Conservation (phyloP, 2,797 vertebrate genomes). For the Phylloscopus collybita region DNA sequence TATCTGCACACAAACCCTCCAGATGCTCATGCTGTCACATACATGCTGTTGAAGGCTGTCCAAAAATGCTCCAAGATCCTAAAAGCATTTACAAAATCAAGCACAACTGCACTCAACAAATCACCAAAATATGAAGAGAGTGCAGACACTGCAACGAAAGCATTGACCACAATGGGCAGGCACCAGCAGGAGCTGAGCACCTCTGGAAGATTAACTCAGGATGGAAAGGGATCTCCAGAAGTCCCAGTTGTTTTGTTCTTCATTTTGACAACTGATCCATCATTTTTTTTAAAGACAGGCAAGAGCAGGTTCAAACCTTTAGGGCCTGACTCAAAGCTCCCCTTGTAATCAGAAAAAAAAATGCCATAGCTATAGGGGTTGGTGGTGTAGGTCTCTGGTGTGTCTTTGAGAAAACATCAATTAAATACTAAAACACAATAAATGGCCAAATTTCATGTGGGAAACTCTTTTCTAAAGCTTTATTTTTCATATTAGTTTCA, state of each 20-base stretch:
- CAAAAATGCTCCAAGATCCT: slow-evolving; percentile 45
- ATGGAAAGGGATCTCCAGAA: background rate
- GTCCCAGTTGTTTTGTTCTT: background rate
- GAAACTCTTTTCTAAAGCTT: background rate
- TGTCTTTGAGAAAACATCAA: background rate
- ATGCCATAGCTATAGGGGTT: background rate
- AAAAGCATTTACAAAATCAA: slow-evolving; percentile 38
- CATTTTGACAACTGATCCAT: background rate
- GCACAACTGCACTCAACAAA: background rate
- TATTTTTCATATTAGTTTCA: background rate
- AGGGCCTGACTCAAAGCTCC: background rate
- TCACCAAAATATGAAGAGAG: background rate
- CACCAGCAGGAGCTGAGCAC: background rate
- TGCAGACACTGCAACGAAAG: background rate
- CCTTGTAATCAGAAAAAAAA: background rate
- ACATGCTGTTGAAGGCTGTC: slow-evolving; percentile 7
- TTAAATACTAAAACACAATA: background rate
- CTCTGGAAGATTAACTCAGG: background rate
- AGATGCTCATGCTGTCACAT: slow-evolving; percentile 57
- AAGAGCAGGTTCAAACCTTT: background rate
- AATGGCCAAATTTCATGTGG: background rate
- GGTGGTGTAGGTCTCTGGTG: background rate
- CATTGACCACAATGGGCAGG: background rate
- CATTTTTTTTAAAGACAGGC: background rate
- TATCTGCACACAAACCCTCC: slow-evolving; percentile 59